Conservation (phyloP, 2,888 invertebrate species). For the Laspeyria flexula region DNA sequence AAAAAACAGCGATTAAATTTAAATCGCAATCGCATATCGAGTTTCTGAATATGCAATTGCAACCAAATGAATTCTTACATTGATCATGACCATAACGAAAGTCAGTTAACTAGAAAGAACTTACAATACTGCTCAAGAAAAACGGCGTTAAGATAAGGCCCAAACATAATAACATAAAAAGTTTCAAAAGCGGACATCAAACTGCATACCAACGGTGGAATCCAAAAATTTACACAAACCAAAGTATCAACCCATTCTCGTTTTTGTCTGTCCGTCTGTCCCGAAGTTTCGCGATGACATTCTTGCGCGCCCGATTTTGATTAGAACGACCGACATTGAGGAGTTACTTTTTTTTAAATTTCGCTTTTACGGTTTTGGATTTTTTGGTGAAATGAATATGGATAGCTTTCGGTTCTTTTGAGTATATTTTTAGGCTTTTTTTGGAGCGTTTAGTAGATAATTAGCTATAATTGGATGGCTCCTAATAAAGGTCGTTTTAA, state of each 20-base stretch:
- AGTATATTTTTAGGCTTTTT: not conserved
- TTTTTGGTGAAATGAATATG: conserved; percentile 48
- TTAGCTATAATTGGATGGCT: conserved; percentile 1
- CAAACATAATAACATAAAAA: conserved; percentile 31
- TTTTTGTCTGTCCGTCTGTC: conserved; percentile 68
- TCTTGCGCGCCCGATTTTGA: conserved; percentile 71
- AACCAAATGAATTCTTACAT: not conserved
- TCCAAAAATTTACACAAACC: conserved; percentile 81
- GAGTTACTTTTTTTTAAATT: conserved; percentile 24
- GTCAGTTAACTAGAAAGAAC: not conserved
- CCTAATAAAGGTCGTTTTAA: not conserved
- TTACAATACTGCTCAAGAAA: conserved; percentile 16
- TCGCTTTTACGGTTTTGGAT: conserved; percentile 15
- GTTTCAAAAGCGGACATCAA: conserved; percentile 35
- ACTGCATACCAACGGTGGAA: conserved; percentile 57
- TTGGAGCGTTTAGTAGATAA: conserved; percentile 5
- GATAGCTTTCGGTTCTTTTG: conserved; percentile 23
- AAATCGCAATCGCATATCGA: too few relatives aligned
- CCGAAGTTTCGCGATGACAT: conserved; percentile 71
- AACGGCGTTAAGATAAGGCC: conserved; percentile 22
- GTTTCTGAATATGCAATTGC: too few relatives aligned
- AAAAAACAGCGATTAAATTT: too few relatives aligned
- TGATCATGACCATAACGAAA: conserved; percentile 4
- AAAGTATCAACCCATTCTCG: conserved; percentile 73
- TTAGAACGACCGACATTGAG: conserved; percentile 54